These are phyloP conservation scores for Neotragus moschatus DNA, from an alignment of 2,113 vertebrate species.

Conservation along the genomic window DNA sequence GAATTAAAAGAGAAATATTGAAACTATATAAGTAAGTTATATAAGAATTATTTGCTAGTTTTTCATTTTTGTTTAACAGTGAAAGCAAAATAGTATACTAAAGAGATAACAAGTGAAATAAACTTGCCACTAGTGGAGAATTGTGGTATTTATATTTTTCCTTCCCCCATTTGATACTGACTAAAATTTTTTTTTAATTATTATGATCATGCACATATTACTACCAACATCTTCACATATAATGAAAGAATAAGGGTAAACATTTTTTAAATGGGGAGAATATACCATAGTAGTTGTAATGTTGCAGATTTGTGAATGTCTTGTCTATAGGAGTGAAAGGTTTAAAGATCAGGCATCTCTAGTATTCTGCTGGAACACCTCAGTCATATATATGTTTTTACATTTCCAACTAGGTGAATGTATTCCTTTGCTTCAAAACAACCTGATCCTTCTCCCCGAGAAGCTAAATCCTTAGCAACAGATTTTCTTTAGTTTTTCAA, in stretches of 20 bases:
- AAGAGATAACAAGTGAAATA: neutral
- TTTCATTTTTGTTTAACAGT: neutral
- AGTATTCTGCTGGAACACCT: neutral
- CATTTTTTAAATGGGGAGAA: neutral
- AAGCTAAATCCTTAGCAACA: neutral
- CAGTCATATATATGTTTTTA: neutral
- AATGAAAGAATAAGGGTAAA: neutral
- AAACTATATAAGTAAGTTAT: conserved; percentile 3
- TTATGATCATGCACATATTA: neutral
- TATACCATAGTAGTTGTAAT: neutral
- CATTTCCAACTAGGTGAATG: neutral
- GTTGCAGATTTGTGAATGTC: neutral
- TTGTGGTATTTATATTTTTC: neutral
- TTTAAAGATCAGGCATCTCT: neutral
- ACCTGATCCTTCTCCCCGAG: neutral
- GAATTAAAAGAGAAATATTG: neutral
- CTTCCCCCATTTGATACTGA: neutral
- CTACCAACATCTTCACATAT: neutral
- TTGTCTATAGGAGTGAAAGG: neutral
- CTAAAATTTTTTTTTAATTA: neutral
- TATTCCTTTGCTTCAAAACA: neutral
- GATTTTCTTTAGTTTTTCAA: neutral
- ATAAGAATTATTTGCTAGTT: neutral
- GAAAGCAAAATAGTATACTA: neutral
- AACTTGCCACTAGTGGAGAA: neutral